Evolutionary conservation across 2,888 invertebrate species (phyloP).

Genomic region (Drosophila fulvimacula): DNA sequence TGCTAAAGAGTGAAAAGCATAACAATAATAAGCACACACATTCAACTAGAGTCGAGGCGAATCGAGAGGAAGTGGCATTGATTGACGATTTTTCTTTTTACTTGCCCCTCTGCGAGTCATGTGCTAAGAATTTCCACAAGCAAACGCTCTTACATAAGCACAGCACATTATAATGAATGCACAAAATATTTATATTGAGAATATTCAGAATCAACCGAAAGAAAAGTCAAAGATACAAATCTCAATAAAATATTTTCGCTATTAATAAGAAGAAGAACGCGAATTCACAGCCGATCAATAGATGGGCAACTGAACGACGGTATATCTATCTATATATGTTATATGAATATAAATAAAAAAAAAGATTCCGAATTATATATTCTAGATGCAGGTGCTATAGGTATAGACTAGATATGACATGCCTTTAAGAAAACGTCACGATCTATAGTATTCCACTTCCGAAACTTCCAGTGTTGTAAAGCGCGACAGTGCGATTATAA

Average conservation of each 20-base stretch:
- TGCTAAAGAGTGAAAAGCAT: conserved; percentile 26
- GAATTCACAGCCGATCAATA: conserved; percentile 66
- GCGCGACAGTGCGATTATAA: conserved; percentile 35
- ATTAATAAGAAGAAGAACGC: conserved; percentile 73
- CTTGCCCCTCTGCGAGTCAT: conserved; percentile 31
- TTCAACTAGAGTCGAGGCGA: conserved; percentile 13
- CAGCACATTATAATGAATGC: conserved; percentile 57
- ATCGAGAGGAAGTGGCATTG: conserved; percentile 68
- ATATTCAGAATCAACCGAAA: conserved; percentile 60
- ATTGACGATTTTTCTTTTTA: conserved; percentile 52
- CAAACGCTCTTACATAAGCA: conserved; percentile 65
- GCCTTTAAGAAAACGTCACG: conserved; percentile 57
- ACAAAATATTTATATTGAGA: conserved; percentile 33
- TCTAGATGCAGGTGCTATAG: conserved; percentile 11
- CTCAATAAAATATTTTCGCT: conserved; percentile 74
- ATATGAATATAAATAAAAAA: conserved; percentile 1
- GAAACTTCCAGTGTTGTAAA: conserved; percentile 37
- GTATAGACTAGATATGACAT: conserved; percentile 33
- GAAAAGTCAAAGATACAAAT: conserved; percentile 73
- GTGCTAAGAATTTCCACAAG: conserved; percentile 65
- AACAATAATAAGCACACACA: conserved; percentile 29
- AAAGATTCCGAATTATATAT: neutral
- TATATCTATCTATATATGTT: neutral
- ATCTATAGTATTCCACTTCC: conserved; percentile 21
- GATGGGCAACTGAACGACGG: conserved; percentile 19